Evolutionary conservation across 1,140 invertebrate genomes (phyloP), one percentile per base, ranked within the genome.

Genomic region (Battus philenor): DNA sequence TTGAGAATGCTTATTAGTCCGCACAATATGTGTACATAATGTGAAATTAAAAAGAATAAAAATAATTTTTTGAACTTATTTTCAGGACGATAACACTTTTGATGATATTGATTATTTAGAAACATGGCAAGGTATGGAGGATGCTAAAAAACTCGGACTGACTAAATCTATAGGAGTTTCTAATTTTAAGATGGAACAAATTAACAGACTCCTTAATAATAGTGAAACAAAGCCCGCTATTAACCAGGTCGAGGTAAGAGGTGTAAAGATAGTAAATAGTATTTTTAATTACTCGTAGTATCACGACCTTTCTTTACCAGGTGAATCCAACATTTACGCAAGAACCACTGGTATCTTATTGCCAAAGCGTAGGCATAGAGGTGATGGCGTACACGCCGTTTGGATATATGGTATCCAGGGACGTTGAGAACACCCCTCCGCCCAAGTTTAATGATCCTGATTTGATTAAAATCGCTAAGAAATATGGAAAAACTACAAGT

Each of bases 161-260:
- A 82, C 90, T 0, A 91, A 90, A 54, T 91, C 92, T 20, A 96
- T 98, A 54, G 96, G 96, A 2, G 62, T 97, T 0, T 96, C 94
- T 17, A 98, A 97, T 71, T 97, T 97, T 71, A 97, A 95, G 70
- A 88, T 87, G 27, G 68, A 90, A 38, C 95, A 97, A 73, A 86
- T 97, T 18, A 82, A 92, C 11, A 86, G 91, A 29, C 49, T 97
- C 9, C 48, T 94, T 3, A 81, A 90, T 5, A 86, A 82, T 29
- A 67, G 67, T 1, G 52, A 57, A 13, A 83, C 87, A 0, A 83
- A 79, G 47, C 88, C 88, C 0, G 66, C 81, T 0, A 82, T 87
- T 12, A 59, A 88, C 18, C 88, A 89, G 72, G 63, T 89, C 5
- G 88, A 89, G 73, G 83, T 86, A 49, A 24, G 18, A 20, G 2